Evolutionary conservation across 2,888 invertebrate species (phyloP).

Genomic region (Anoplius nigerrimus): DNA sequence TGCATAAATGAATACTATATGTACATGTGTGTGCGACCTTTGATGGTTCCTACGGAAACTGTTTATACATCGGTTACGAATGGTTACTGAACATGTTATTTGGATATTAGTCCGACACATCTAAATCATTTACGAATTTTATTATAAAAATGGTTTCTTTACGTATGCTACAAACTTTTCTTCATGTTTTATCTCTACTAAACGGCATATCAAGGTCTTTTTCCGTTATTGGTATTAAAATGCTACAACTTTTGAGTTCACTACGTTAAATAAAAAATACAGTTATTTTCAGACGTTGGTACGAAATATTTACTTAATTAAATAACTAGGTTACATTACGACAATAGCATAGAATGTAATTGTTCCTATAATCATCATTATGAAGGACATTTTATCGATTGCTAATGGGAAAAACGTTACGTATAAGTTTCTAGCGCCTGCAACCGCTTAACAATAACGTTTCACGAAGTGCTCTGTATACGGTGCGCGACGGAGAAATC

Average conservation of each 20-base stretch:
- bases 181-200: no score
- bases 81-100: no score
- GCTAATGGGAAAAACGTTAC: conserved; percentile 30
- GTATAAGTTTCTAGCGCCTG: conserved; percentile 37
- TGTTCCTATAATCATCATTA: conserved; percentile 54
- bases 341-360: conserved; percentile 61
- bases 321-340: conserved; percentile 65
- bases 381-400: conserved; percentile 36
- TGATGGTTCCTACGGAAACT: no score
- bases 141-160: no score
- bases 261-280: conserved; percentile 22
- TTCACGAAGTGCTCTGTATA: conserved; percentile 21
- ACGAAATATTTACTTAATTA: conserved; percentile 66
- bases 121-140: no score
- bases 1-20: no score
- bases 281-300: conserved; percentile 45
- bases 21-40: no score
- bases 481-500: conserved; percentile 44
- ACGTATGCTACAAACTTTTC: no score
- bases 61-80: no score
- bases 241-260: not conserved
- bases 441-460: conserved; percentile 31
- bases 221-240: no score
- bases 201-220: no score
- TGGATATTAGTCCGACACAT: no score